A percentile compares a stretch with the other conserved stretches of the same genome.
These are phyloP conservation scores for Hyperopisus bebe DNA, from an alignment of 2,113 vertebrate genomes.

Conservation along the genomic window DNA sequence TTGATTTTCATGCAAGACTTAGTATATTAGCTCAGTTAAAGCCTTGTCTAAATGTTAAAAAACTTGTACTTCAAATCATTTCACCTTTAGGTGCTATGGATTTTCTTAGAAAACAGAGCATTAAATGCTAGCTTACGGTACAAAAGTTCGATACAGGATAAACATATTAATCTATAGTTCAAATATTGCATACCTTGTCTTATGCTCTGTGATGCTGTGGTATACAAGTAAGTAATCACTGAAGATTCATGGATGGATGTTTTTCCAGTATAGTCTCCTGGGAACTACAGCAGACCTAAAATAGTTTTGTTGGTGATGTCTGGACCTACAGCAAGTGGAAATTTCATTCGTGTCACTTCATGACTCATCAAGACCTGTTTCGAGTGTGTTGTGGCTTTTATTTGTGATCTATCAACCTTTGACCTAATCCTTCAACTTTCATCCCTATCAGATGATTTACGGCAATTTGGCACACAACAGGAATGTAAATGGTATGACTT, in stretches of 20 bases:
- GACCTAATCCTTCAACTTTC: background rate
- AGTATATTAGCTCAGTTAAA: background rate
- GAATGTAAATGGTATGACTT: background rate
- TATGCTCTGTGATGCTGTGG: background rate
- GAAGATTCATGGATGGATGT: background rate
- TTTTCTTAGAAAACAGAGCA: background rate
- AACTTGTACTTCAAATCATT: background rate
- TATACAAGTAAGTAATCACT: background rate
- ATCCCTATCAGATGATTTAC: background rate
- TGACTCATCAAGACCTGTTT: background rate
- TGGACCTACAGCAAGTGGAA: background rate
- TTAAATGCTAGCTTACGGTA: background rate
- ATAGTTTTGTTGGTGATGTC: background rate
- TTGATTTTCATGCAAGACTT: conserved; percentile 18
- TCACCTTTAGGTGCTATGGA: background rate
- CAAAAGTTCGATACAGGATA: background rate
- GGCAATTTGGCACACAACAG: background rate
- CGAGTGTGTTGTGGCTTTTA: background rate
- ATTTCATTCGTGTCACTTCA: background rate
- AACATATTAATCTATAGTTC: background rate
- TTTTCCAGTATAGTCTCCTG: background rate
- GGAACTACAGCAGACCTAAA: background rate
- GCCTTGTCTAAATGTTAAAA: background rate
- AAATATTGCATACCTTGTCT: background rate
- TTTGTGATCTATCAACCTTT: background rate